Percentiles rank a stretch among this genome's conserved stretches.
Evolutionary conservation across 2,888 invertebrate species (phyloP).

Genomic region (Mechanitis messenoides): DNA sequence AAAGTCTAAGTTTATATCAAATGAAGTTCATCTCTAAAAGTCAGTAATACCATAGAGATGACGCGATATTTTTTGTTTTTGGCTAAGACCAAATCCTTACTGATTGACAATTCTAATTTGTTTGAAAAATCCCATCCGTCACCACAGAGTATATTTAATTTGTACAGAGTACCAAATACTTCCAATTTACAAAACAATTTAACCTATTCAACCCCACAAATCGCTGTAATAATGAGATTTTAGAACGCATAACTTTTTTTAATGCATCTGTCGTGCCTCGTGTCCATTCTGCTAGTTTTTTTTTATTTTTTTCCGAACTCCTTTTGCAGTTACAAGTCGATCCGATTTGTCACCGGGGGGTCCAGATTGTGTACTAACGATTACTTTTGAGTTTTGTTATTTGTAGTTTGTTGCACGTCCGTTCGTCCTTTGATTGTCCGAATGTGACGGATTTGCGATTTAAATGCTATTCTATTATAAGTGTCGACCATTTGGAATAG

Average conservation of each 20-base stretch:
- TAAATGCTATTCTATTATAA: slow-evolving; percentile 43
- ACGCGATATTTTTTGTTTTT: too few relatives aligned
- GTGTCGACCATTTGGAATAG: slow-evolving; percentile 47
- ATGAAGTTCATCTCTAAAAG: too few relatives aligned
- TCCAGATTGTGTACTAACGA: slow-evolving; percentile 60
- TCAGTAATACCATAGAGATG: too few relatives aligned
- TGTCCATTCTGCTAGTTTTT: slow-evolving; percentile 56
- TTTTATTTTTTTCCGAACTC: slow-evolving; percentile 43
- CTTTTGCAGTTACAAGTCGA: slow-evolving; percentile 56
- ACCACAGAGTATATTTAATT: too few relatives aligned
- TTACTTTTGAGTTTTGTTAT: slow-evolving; percentile 58
- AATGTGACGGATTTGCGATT: slow-evolving; percentile 67
- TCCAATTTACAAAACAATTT: slow-evolving; percentile 51
- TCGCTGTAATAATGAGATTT: slow-evolving; percentile 56
- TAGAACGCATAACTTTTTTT: slow-evolving; percentile 45
- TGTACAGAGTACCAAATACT: slow-evolving; percentile 5
- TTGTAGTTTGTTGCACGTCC: slow-evolving; percentile 52
- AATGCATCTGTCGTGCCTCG: slow-evolving; percentile 68
- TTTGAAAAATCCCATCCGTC: too few relatives aligned
- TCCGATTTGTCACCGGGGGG: slow-evolving; percentile 69
- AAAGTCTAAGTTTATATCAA: too few relatives aligned
- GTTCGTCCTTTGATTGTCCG: slow-evolving; percentile 56
- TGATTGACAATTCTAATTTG: too few relatives aligned
- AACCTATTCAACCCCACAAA: slow-evolving; percentile 42
- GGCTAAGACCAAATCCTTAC: too few relatives aligned